Evolutionary conservation across 2,797 vertebrate species (phyloP), one percentile per base, ranked within the genome.

Genomic region (Moxostoma hubbsi): DNA sequence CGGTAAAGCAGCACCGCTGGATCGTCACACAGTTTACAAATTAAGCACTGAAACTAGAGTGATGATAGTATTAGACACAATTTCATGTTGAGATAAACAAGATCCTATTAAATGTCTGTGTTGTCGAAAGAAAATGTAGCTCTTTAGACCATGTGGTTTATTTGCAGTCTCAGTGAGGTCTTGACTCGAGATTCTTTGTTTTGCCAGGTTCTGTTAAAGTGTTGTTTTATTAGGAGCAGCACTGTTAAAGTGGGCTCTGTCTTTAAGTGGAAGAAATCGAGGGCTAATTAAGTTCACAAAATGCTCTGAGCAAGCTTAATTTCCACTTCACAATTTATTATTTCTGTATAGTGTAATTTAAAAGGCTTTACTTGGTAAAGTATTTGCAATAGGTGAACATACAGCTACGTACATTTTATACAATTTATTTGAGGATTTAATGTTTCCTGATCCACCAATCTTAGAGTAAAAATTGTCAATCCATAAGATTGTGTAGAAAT

Each of bases 21-120:
- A 78, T 78, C 71, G 70, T 49, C 76, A 70, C 76, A 70, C 13
- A 64, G 58, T 12, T 78, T 63, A 79, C 15, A 64, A 71, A 12
- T 72, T 71, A 55, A 71, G 67, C 68, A 72, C 13, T 36, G 43
- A 54, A 18, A 62, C n/a, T 69, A 49, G 65, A 2, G 7, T 69
- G 7, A 57, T 43, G 13, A n/a, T 62, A 43, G 16, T 46, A 64
- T 64, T 4, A 13, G 10, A 13, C 36, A 24, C 11, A 13, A 9
- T 53, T 70, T 1, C 18, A 36, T 36, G 13, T 15, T 15, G 9
- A 47, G 7, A 2, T 63, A 15, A 43, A 36, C 43, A 7, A 12
- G 10, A 53, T 7, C n/a, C 10, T 8, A 1, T 70, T 47, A 45
- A 54, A 43, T n/a, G 15, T 13, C 4, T 5, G 6, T 11, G 9